Base-by-base conservation (phyloP, 2,888 invertebrate species). In the Chelonus formosanus region DNA sequence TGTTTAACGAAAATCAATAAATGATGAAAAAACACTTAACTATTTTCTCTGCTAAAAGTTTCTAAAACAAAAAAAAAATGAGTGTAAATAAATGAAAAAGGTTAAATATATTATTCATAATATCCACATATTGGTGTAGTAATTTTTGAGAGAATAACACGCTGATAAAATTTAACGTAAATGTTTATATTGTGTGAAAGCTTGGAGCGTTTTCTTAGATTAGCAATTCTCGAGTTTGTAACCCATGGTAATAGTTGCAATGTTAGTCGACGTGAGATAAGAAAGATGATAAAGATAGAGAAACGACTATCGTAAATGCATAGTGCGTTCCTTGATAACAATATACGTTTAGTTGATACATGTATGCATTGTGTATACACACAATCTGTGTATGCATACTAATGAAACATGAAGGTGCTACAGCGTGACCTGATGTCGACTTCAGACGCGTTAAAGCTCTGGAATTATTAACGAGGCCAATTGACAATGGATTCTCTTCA, bases 391-490 rank as follows among this genome's bases (percentile, higher is more conserved):
- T 62, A 35, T 66, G 66, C 64, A 63, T 64, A 65, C 61, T 64
- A 70, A 66, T 68, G 66, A 66, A 70, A 68, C 60, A 66, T 57
- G 48, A 62, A 54, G 55, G 50, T 57, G 43, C 57, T 56, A 54
- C 57, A 50, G 59, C 59, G 65, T 62, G 63, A 60, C 59, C 61
- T 44, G 54, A 47, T 58, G 55, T 53, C 62, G 60, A 52, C 62
- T 60, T 62, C 58, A 52, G 57, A 48, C 52, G 10, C 53, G 32
- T 57, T 44, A 64, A 71, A 74, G 72, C 70, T 55, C 60, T 20
- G 36, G 68, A 74, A 70, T 70, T 76, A 75, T 76, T 73, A 76
- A 75, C 68, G 65, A 65, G 61, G 61, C 68, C 70, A 71, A 75
- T 75, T 64, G 69, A 58, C 64, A 65, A 67, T 62, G 65, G 36